Evolutionary conservation across 2,797 vertebrate species (phyloP), one percentile per base, ranked within the genome.

Genomic region (Manis crassicaudata): DNA sequence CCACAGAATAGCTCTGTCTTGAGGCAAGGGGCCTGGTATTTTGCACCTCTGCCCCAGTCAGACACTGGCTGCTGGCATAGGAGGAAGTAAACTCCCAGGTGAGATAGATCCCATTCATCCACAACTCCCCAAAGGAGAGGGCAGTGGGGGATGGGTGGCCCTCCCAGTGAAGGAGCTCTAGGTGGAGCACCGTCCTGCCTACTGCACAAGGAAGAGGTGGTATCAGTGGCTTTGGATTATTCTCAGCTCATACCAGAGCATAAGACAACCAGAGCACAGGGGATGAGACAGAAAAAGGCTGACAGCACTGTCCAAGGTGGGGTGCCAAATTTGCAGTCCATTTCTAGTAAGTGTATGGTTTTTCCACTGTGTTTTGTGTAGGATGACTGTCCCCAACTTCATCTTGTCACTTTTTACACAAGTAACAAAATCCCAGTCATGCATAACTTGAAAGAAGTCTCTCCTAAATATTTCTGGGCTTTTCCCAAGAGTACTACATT

Each of bases 311-410:
- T n/a, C 52, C n/a, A 43, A 75, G 21, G 23, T 52, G 4, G 32
- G 21, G 76, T 63, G 54, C 50, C 35, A 54, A 40, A n/a, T 58
- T 54, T 23, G 2, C 56, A 23, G 32, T 32, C 37, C 6, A 67
- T 62, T 82, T 91, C 75, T 65, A 25, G 17, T n/a, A 88, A 77
- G 21, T 6, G 1, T 79, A 25, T 27, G 58, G 46, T 32, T 25
- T 77, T 65, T n/a, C 27, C 16, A 60, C 54, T 94, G 58, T 27
- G 3, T 83, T 94, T 82, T 63, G 52, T 72, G 35, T 46, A 62
- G 7, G 52, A 21, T n/a, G 58, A 91, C 65, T 37, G 14, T 12
- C 7, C 14, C n/a, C 3, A 40, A 18, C 20, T 82, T 68, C 20
- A 62, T 32, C 46, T 68, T 63, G 29, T 76, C 35, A 27, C 37